A percentile compares a stretch with the other conserved stretches of the same genome.
Conservation (phyloP, 30 jellyfish, hydroid and myxozoan genomes). For the Aurelia coerulea region DNA sequence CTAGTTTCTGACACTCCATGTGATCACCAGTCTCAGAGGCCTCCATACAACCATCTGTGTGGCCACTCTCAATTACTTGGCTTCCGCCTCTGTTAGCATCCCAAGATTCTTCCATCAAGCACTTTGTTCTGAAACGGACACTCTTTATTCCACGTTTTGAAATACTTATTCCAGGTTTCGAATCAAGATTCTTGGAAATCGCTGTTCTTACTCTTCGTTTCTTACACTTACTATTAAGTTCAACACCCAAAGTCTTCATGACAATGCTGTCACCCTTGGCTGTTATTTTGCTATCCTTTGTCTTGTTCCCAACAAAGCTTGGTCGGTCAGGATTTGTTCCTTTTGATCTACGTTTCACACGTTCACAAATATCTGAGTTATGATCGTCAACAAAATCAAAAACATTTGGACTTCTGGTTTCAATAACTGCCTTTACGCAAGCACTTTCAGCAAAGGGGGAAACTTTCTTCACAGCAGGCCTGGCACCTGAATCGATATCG, state of each 20-base stretch:
- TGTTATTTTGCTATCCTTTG: too few species aligned
- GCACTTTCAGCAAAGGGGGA: background rate
- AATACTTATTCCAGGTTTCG: background rate
- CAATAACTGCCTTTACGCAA: background rate
- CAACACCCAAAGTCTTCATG: too few species aligned
- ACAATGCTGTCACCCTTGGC: too few species aligned
- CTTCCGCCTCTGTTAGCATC: background rate
- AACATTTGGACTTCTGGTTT: background rate
- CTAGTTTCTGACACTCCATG: too few species aligned
- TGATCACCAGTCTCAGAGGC: too few species aligned
- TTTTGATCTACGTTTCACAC: background rate
- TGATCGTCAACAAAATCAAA: conserved; percentile 5
- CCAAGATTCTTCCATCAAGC: background rate
- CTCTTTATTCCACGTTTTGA: background rate
- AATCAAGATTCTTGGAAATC: too few species aligned
- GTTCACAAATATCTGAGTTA: background rate
- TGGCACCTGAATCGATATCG: background rate
- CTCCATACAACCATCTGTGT: background rate
- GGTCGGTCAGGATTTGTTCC: background rate
- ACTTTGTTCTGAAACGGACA: background rate
- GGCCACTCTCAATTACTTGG: background rate
- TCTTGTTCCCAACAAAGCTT: too few species aligned
- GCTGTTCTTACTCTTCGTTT: too few species aligned
- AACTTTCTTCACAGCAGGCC: background rate
- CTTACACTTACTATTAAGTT: too few species aligned